Percentiles rank a stretch among this genome's conserved stretches.
phyloP scores from a whole-genome alignment of 2,888 invertebrate genomes.

The Tipula helvola region DNA sequence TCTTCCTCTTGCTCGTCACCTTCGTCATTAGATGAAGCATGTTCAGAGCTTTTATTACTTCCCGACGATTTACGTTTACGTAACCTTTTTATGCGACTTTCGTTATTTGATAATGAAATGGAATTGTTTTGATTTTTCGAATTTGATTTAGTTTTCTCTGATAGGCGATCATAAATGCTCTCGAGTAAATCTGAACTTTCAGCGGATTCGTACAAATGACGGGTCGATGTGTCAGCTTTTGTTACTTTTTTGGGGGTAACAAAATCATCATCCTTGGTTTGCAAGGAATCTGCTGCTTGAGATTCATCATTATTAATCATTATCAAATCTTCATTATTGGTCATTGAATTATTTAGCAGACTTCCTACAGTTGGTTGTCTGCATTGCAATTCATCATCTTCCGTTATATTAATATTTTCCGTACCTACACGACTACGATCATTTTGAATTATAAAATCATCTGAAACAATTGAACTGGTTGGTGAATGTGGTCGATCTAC shows the following conservation, averaged over 20 bases:
- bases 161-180: conserved; percentile 23
- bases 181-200: conserved; percentile 41
- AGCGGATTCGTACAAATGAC: conserved; percentile 41
- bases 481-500: conserved; percentile 26
- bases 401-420: conserved; percentile 19
- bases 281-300: neutral
- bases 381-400: conserved; percentile 25
- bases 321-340: neutral
- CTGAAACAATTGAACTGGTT: conserved; percentile 27
- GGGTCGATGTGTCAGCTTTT: conserved; percentile 33
- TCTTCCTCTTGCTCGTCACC: conserved; percentile 15
- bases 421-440: conserved; percentile 25
- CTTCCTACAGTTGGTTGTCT: neutral
- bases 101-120: conserved; percentile 19
- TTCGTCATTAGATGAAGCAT: conserved; percentile 19
- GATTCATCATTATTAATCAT: neutral
- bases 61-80: conserved; percentile 29
- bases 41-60: conserved; percentile 24
- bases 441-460: conserved; percentile 32
- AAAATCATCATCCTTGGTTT: neutral
- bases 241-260: neutral
- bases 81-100: conserved; percentile 23
- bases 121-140: conserved; percentile 14
- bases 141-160: conserved; percentile 10
- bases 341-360: neutral